These are phyloP conservation scores for Tamandua tetradactyla DNA, from an alignment of 2,797 vertebrate species.

Conservation along the genomic window DNA sequence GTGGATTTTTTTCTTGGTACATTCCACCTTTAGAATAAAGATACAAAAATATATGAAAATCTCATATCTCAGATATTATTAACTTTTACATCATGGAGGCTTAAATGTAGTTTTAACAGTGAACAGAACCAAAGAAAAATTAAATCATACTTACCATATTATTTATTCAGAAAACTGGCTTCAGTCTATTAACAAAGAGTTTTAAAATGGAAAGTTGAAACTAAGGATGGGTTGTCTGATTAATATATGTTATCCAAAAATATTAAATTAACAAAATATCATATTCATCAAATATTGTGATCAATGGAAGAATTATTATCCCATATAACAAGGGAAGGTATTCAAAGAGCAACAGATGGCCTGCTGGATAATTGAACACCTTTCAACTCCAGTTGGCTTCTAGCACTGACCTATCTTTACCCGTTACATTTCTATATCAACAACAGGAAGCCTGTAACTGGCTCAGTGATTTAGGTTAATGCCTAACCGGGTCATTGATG, in stretches of 20 bases:
- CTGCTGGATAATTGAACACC: background rate
- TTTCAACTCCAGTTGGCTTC: background rate
- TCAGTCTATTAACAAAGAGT: conserved; percentile 15
- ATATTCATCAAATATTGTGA: background rate
- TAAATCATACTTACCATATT: background rate
- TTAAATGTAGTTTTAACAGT: background rate
- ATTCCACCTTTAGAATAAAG: conserved; percentile 41
- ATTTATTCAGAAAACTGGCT: conserved; percentile 19
- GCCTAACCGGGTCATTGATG: background rate
- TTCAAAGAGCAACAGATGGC: background rate
- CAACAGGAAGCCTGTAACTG: background rate
- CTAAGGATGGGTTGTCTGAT: background rate
- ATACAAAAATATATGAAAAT: conserved; percentile 12
- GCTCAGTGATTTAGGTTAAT: background rate
- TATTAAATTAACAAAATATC: background rate
- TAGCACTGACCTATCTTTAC: background rate
- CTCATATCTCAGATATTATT: background rate
- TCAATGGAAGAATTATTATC: background rate
- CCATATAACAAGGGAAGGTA: background rate
- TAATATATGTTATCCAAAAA: background rate
- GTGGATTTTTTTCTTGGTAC: background rate
- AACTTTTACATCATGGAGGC: background rate
- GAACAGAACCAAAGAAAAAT: conserved; percentile 18
- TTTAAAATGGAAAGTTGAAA: conserved; percentile 15
- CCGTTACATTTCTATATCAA: background rate